These are phyloP conservation scores for Drosophila teissieri DNA, from an alignment of 1,140 invertebrate genomes.

Conservation along the genomic window DNA sequence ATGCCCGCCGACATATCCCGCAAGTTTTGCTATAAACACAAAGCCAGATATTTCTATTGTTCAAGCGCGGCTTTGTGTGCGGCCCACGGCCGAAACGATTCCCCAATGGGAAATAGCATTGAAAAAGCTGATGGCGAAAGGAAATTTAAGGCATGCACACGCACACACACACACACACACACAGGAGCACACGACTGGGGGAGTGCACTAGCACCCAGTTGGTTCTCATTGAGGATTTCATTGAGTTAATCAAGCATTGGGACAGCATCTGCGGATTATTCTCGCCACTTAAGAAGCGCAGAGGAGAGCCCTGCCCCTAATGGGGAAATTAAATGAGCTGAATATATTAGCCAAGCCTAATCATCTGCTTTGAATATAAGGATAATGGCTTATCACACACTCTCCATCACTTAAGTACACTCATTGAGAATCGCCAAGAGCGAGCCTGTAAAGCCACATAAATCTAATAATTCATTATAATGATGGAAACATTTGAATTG, in stretches of 20 bases:
- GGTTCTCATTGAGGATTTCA: slow-evolving; percentile 14
- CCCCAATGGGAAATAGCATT: no score
- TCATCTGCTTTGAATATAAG: background rate
- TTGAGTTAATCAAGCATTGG: slow-evolving; percentile 29
- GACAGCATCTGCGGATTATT: slow-evolving; percentile 12
- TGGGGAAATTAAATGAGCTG: background rate
- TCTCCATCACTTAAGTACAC: background rate
- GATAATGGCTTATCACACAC: background rate
- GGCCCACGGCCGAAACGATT: no score
- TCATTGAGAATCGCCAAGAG: background rate
- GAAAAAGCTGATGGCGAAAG: slow-evolving; percentile 22
- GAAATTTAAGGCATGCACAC: slow-evolving; percentile 39
- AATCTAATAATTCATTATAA: no score
- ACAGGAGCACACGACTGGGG: slow-evolving; percentile 38
- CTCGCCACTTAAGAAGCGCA: background rate
- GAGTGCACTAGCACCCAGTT: slow-evolving; percentile 27
- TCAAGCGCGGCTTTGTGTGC: no score
- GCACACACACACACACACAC: background rate
- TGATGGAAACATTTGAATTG: no score
- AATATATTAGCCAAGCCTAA: background rate
- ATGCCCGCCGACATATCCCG: no score
- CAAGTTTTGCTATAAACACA: no score
- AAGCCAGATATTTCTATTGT: no score
- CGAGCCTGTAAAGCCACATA: background rate
- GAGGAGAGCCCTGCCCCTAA: background rate